A percentile compares a stretch with the other conserved stretches of the same genome.
phyloP scores from a whole-genome alignment of 2,113 vertebrate genomes.

The Saccopteryx leptura region DNA sequence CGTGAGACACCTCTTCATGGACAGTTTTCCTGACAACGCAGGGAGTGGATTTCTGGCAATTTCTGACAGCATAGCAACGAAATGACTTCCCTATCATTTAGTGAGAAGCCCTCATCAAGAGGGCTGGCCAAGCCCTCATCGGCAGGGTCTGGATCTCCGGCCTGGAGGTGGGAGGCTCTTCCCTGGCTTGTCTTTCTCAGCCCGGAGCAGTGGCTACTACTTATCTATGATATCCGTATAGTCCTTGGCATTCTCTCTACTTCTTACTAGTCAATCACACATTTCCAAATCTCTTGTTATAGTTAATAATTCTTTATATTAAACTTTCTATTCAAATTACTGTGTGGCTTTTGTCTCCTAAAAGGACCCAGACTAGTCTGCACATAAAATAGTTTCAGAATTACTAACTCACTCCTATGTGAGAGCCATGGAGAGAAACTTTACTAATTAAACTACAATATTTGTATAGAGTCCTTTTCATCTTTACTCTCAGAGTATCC shows the following conservation, averaged over 20 bases:
- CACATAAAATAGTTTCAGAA: constrained; percentile 8
- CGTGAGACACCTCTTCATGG: neutral
- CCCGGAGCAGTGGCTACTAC: neutral
- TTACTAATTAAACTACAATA: neutral
- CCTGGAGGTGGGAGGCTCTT: neutral
- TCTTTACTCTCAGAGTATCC: neutral
- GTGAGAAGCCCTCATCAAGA: neutral
- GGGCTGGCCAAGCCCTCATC: no score
- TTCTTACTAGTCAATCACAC: neutral
- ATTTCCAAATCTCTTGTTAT: neutral
- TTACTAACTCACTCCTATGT: neutral
- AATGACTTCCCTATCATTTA: neutral
- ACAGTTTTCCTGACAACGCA: neutral
- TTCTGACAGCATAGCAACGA: neutral
- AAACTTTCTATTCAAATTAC: constrained; percentile 46
- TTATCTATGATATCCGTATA: neutral
- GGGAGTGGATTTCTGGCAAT: neutral
- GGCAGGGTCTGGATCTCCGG: neutral
- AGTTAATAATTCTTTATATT: neutral
- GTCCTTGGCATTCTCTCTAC: neutral
- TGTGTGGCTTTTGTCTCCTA: constrained; percentile 26
- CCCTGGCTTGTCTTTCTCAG: neutral
- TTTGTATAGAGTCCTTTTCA: neutral
- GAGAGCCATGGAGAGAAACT: constrained; percentile 41
- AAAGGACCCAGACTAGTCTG: neutral